phyloP scores from a whole-genome alignment of 2,797 vertebrate genomes.

The Balearica regulorum region DNA sequence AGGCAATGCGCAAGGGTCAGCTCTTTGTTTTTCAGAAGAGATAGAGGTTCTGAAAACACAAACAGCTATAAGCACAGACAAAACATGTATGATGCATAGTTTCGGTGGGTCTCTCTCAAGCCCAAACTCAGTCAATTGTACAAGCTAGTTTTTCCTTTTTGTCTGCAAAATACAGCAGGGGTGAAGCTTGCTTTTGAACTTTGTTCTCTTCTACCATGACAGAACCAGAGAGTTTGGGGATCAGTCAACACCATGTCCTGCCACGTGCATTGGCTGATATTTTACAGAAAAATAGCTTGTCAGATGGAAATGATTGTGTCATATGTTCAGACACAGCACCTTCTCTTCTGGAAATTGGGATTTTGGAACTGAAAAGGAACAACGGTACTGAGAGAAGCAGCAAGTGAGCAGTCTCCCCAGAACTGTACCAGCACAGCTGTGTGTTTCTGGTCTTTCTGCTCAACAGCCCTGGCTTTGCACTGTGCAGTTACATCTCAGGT shows the following conservation, averaged over 20 bases:
- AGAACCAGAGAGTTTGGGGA: not conserved
- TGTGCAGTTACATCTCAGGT: not conserved
- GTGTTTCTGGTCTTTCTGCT: not conserved
- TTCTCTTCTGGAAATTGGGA: not conserved
- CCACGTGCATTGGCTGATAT: not conserved
- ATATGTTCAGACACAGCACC: not conserved
- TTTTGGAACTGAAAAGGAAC: not conserved
- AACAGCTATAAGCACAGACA: slow-evolving; percentile 22
- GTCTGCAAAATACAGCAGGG: not conserved
- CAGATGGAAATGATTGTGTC: not conserved
- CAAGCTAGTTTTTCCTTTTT: not conserved
- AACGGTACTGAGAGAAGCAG: not conserved
- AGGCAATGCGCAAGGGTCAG: not conserved
- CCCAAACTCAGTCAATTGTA: not conserved
- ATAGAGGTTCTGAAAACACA: slow-evolving; percentile 42
- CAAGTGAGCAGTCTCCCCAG: not conserved
- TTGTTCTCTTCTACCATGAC: not conserved
- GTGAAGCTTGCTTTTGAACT: not conserved
- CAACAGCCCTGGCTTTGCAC: not conserved
- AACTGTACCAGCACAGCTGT: not conserved
- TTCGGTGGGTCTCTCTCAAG: not conserved
- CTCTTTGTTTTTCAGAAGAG: slow-evolving; percentile 58
- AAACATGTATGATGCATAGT: not conserved
- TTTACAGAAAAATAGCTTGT: not conserved
- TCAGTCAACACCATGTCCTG: not conserved